A percentile compares a stretch with the other conserved stretches of the same genome.
Conservation (phyloP, 2,113 vertebrate genomes). For the Cebidichthys violaceus region DNA sequence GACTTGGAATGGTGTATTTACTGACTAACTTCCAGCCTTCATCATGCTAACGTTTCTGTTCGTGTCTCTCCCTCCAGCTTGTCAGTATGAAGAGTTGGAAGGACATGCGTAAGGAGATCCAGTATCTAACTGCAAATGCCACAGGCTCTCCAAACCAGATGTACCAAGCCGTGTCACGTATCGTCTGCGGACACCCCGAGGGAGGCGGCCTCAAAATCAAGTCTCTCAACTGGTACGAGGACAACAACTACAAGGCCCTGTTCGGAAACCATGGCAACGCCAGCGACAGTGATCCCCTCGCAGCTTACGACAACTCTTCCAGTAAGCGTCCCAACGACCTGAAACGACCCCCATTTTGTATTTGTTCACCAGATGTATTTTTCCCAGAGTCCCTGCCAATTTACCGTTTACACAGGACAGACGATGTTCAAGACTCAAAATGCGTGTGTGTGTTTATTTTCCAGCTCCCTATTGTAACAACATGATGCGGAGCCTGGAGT, state of each 20-base stretch:
- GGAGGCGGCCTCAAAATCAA: conserved; percentile 98
- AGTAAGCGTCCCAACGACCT: conserved; percentile 70
- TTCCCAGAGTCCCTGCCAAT: background rate
- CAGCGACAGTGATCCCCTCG: conserved; percentile 87
- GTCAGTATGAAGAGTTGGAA: conserved; percentile 92
- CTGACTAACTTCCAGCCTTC: background rate
- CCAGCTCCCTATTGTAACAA: conserved; percentile 97
- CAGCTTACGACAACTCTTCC: conserved; percentile 85
- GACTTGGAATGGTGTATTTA: background rate
- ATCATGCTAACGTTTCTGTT: conserved; percentile 3
- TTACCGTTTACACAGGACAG: background rate
- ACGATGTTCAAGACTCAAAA: background rate
- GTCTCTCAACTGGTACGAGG: conserved; percentile 99
- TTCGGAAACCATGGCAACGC: conserved; percentile 90
- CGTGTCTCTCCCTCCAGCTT: conserved; percentile 79
- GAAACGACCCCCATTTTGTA: background rate
- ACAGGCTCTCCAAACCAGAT: conserved; percentile 90
- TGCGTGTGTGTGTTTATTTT: conserved; percentile 18
- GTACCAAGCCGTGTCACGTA: conserved; percentile 96
- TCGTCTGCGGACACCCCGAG: conserved; percentile 95
- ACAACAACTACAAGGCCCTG: conserved; percentile 97
- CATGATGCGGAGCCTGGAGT: conserved; percentile 93
- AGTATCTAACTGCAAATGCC: conserved; percentile 87
- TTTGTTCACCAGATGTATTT: too few relatives aligned
- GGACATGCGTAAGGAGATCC: conserved; percentile 94